phyloP scores from a whole-genome alignment of 1,140 invertebrate genomes.

The Leguminivora glycinivorella region DNA sequence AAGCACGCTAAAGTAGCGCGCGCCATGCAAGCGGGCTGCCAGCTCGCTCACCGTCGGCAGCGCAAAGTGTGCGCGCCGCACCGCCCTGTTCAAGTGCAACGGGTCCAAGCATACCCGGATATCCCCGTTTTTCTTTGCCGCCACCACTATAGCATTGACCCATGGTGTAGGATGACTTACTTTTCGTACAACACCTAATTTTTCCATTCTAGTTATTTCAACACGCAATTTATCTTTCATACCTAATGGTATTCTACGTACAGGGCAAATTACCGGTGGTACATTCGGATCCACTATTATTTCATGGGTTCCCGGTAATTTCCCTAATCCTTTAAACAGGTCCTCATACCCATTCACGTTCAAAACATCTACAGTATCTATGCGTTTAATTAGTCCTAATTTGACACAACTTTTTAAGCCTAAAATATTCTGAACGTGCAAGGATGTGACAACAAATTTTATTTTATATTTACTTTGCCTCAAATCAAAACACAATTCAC shows the following conservation, averaged over 20 bases:
- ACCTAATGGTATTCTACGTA: slow-evolving; percentile 38
- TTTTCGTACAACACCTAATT: slow-evolving; percentile 31
- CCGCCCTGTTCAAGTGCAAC: slow-evolving; percentile 35
- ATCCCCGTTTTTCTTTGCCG: slow-evolving; percentile 30
- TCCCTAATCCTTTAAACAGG: slow-evolving; percentile 40
- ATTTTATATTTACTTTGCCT: no score
- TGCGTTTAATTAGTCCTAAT: background rate
- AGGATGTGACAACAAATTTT: no score
- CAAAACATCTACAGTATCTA: slow-evolving; percentile 11
- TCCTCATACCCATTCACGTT: slow-evolving; percentile 33
- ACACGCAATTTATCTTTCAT: slow-evolving; percentile 33
- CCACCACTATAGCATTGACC: slow-evolving; percentile 35
- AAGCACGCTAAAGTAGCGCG: no score
- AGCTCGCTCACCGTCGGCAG: slow-evolving; percentile 40
- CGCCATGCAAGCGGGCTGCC: no score
- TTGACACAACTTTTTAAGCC: slow-evolving; percentile 24
- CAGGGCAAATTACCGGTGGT: slow-evolving; percentile 33
- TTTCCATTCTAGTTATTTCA: slow-evolving; percentile 37
- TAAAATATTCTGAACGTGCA: background rate
- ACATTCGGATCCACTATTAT: slow-evolving; percentile 38
- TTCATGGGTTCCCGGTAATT: slow-evolving; percentile 39
- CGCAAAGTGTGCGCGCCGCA: slow-evolving; percentile 40
- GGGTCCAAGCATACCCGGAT: slow-evolving; percentile 42
- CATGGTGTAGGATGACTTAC: slow-evolving; percentile 30
- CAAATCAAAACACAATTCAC: no score